These are phyloP conservation scores for Drosophila orosa DNA, from an alignment of 1,140 invertebrate genomes.

Conservation along the genomic window DNA sequence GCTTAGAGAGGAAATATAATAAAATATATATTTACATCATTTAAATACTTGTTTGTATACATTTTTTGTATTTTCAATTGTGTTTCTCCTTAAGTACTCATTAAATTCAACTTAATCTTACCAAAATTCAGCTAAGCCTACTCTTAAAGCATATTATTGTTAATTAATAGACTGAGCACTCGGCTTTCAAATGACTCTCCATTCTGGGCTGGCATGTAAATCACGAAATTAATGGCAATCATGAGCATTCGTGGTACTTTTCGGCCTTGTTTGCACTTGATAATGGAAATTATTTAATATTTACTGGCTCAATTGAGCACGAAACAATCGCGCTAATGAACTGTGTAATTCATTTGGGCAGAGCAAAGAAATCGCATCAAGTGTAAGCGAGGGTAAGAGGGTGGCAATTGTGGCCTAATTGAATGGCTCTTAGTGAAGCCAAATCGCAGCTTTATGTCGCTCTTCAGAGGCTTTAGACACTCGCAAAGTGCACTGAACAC, in stretches of 20 bases:
- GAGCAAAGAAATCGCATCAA: constrained; percentile 10
- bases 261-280: constrained; percentile 70
- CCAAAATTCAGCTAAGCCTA: neutral
- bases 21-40: neutral
- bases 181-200: neutral
- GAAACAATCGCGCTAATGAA: constrained; percentile 68
- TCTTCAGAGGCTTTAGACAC: constrained; percentile 54
- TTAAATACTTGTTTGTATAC: neutral
- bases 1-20: no score
- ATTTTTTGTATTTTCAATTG: neutral
- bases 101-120: neutral
- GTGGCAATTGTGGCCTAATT: constrained; percentile 61
- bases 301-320: constrained; percentile 66
- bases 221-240: constrained; percentile 72
- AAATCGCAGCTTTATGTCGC: constrained; percentile 61
- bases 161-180: constrained; percentile 1
- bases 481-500: constrained; percentile 36
- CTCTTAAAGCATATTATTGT: neutral
- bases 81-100: no score
- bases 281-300: constrained; percentile 79
- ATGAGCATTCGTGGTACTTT: constrained; percentile 59
- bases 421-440: constrained; percentile 65
- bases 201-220: constrained; percentile 17
- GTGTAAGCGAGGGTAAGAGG: constrained; percentile 9
- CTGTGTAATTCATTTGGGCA: constrained; percentile 60